Evolutionary conservation across 2,113 vertebrate genomes (phyloP), one percentile per base, ranked within the genome.

Genomic region (Danionella cerebrum): DNA sequence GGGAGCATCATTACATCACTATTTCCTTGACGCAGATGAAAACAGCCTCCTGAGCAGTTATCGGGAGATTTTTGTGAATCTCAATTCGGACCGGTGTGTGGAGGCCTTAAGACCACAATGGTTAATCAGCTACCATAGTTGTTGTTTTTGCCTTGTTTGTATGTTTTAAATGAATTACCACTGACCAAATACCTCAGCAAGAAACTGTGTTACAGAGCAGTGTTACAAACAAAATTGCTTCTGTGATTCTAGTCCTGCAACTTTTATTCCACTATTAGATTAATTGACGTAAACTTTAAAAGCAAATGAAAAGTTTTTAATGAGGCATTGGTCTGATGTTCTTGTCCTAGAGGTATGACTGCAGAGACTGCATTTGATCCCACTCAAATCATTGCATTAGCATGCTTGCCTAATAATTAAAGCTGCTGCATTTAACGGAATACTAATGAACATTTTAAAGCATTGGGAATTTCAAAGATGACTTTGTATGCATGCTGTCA

Each of bases 321-420:
- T 48, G 29, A 63, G 42, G 59, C 18, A 24, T n/a, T n/a, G n/a
- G n/a, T 48, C 29, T 33, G 19, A 48, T 24, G 14, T 11, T 27
- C 42, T 63, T 33, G 59, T 48, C 59, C 58, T 63, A 47, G 42
- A 45, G 59, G 42, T 63, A 24, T 5, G 12, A 48, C 29, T 4
- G 57, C 57, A 50, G 44, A 48, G 44, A 13, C 29, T 64, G 13
- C 19, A 48, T 64, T 21, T 33, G 42, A 64, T 48, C 44, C 19
- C 41, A 14, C 29, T 64, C 3, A 35, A n/a, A 48, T 35, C 42
- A 8, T 44, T 6, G 12, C 14, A 48, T 64, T 48, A 48, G 60
- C 60, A 47, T 48, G 60, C 29, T 64, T 21, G 38, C 21, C 41
- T 33, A 60, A 45, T 62, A 64, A 64, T 64, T 48, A 36, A 33